A percentile compares a stretch with the other conserved stretches of the same genome.
phyloP scores from a whole-genome alignment of 2,113 vertebrate genomes.

The Hippocampus abdominalis region DNA sequence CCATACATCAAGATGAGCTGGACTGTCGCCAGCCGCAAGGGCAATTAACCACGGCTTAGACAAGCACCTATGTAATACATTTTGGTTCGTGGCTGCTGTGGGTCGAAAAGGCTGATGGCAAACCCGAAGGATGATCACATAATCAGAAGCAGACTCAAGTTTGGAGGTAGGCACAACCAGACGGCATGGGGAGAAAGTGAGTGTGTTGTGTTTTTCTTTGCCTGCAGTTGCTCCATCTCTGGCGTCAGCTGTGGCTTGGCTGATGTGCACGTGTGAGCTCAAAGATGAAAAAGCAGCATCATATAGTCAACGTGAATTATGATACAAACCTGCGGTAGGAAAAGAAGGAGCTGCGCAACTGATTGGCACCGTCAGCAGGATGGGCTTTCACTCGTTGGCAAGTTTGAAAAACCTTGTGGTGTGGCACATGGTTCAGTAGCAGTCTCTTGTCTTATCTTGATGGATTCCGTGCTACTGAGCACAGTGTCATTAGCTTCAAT shows the following conservation, averaged over 20 bases:
- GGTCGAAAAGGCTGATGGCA: constrained; percentile 62
- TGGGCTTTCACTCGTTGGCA: constrained; percentile 28
- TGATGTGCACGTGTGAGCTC: constrained; percentile 52
- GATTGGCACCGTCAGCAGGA: constrained; percentile 47
- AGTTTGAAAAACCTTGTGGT: constrained; percentile 46
- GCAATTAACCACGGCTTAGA: constrained; percentile 61
- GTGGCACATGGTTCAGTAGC: constrained; percentile 44
- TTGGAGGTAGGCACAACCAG: constrained; percentile 44
- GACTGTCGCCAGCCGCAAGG: constrained; percentile 31
- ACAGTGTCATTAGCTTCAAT: constrained; percentile 43
- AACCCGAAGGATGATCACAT: constrained; percentile 63
- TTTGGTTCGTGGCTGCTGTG: constrained; percentile 50
- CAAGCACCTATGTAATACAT: constrained; percentile 56
- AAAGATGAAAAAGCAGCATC: constrained; percentile 66
- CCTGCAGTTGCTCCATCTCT: constrained; percentile 65
- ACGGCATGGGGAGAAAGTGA: constrained; percentile 56
- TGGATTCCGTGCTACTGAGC: constrained; percentile 59
- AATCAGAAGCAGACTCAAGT: constrained; percentile 69
- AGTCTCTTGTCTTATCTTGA: constrained; percentile 58
- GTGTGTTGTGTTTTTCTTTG: constrained; percentile 65
- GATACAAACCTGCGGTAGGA: constrained; percentile 48
- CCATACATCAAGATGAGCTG: constrained; percentile 19
- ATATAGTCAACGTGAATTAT: constrained; percentile 60
- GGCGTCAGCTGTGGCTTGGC: constrained; percentile 69
- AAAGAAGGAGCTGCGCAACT: constrained; percentile 40